Conservation (phyloP, 2,113 vertebrate genomes). For the Anolis sagrei region DNA sequence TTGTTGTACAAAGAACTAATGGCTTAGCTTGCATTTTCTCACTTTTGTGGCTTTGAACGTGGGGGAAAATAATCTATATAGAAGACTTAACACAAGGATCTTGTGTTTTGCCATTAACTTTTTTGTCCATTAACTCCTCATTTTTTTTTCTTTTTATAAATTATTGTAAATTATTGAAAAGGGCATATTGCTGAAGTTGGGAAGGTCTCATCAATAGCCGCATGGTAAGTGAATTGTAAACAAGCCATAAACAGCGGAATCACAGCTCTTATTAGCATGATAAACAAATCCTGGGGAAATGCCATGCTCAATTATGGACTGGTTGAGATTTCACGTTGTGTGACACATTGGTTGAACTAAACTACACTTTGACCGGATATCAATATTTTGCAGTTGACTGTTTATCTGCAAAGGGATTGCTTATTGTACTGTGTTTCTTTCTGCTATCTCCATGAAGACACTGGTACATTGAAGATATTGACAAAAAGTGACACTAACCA, state of each 20-base stretch:
- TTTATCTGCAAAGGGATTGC: too few species aligned
- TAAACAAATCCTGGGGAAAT: not conserved
- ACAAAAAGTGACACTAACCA: too few species aligned
- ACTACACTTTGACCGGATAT: too few species aligned
- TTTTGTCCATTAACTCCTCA: not conserved
- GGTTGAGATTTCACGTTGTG: too few species aligned
- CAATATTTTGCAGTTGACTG: too few species aligned
- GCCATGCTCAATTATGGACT: not conserved
- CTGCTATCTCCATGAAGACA: too few species aligned
- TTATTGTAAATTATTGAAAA: conserved; percentile 21
- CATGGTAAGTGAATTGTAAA: not conserved
- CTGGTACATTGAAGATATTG: too few species aligned
- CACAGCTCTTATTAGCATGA: not conserved
- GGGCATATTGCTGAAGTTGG: not conserved
- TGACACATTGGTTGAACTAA: too few species aligned
- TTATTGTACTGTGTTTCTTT: too few species aligned
- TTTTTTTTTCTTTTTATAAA: not conserved
- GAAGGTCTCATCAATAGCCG: not conserved
- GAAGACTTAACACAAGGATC: not conserved
- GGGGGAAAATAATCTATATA: not conserved
- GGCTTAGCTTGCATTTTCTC: conserved; percentile 4
- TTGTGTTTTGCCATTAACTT: conserved; percentile 1
- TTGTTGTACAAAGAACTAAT: conserved; percentile 15
- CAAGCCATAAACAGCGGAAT: not conserved
- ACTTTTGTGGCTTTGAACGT: conserved; percentile 15